phyloP scores from a whole-genome alignment of 2,113 vertebrate species.

The Neolamprologus variostigma region DNA sequence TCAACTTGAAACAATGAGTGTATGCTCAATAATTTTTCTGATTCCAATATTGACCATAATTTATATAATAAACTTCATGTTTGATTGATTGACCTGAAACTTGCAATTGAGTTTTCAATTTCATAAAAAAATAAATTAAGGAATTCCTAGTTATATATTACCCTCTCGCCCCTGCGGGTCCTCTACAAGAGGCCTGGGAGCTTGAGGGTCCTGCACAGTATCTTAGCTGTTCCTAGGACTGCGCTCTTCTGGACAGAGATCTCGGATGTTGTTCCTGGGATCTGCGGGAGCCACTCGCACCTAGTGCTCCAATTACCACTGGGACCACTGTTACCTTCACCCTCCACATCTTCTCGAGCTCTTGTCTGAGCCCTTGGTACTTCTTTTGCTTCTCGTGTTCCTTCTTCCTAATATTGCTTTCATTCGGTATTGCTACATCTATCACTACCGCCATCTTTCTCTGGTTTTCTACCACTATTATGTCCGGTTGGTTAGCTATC shows the following conservation, averaged over 20 bases:
- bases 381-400: not conserved
- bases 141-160: not conserved
- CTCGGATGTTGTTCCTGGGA: not conserved
- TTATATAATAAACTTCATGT: not conserved
- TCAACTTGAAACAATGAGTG: not conserved
- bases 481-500: not conserved
- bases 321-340: not conserved
- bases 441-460: not conserved
- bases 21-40: not conserved
- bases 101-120: not conserved
- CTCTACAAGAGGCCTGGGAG: not conserved
- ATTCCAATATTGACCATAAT: not conserved
- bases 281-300: not conserved
- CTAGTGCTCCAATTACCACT: not conserved
- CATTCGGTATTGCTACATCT: not conserved
- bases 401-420: not conserved
- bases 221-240: not conserved
- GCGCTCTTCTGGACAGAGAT: not conserved
- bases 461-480: not conserved
- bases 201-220: not conserved
- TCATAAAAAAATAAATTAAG: not conserved
- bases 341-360: not conserved
- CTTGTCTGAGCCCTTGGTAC: not conserved
- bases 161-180: not conserved
- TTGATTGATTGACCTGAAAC: not conserved